Evolutionary conservation across 2,888 invertebrate species (phyloP), one percentile per base, ranked within the genome.

Genomic region (Pollenia amentaria): DNA sequence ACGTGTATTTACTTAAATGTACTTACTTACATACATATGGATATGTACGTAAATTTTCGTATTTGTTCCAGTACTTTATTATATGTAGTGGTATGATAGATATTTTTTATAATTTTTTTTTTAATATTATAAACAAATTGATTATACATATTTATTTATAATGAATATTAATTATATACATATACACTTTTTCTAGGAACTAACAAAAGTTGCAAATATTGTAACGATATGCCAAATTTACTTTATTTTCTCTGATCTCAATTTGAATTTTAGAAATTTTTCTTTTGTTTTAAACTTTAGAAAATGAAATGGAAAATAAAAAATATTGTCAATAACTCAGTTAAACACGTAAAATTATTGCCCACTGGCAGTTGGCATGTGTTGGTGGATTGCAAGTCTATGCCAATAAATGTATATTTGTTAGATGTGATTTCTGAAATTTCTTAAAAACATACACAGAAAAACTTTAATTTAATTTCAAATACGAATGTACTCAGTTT

Each of bases 151-250:
- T 78, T 81, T 84, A 48, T 16, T 72, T 46, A 65, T 21, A 55
- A 65, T 53, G 84, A 62, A 85, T 80, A 55, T 75, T 57, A 81
- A 85, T 75, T 67, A 69, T 29, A n/a, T 7, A 38, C 7, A 10
- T 48, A 48, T 9, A 55, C 16, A 53, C 42, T 10, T 44, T 14
- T 14, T 18, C 69, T 16, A 38, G 10, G 6, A n/a, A 7, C 38
- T 3, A 29, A 29, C 12, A 40, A 0, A 40, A 11, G 21, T 44
- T 38, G 12, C 38, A 29, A 16, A 0, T 46, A 53, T 64, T 44
- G 4, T 42, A 67, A 55, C 14, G 12, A 42, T 64, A 62, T 29
- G 60, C 16, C 11, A 69, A 70, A 53, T 14, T 12, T 55, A 55
- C 2, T 44, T 57, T 44, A 64, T 38, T 81, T 81, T 67, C 81